A percentile compares a stretch with the other conserved stretches of the same genome.
These are phyloP conservation scores for Mesembrinibis cayennensis DNA, from an alignment of 2,113 vertebrate species.

Conservation along the genomic window DNA sequence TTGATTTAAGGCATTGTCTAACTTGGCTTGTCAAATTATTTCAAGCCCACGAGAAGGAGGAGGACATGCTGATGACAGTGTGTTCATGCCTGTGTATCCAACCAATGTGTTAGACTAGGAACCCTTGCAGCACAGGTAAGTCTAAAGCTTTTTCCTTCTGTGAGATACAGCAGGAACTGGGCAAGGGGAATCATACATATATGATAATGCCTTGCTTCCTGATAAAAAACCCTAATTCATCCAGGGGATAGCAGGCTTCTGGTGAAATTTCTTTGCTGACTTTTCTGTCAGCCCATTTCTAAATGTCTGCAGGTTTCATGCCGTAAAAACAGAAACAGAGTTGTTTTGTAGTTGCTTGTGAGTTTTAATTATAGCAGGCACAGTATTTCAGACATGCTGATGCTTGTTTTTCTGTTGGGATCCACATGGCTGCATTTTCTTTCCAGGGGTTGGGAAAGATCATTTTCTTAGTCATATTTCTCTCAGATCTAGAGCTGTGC, in stretches of 20 bases:
- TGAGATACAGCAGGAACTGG: slow-evolving; percentile 15
- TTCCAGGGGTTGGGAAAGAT: slow-evolving; percentile 27
- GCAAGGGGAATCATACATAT: slow-evolving; percentile 51
- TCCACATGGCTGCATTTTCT: slow-evolving; percentile 17
- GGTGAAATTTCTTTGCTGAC: slow-evolving; percentile 29
- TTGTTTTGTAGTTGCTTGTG: slow-evolving; percentile 15
- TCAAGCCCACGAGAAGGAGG: neutral
- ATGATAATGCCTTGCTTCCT: neutral
- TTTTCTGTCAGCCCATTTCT: slow-evolving; percentile 27
- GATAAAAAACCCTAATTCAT: slow-evolving; percentile 32
- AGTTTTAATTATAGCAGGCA: slow-evolving; percentile 19
- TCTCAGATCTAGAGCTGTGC: slow-evolving; percentile 26
- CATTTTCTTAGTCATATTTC: slow-evolving; percentile 44
- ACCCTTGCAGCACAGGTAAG: neutral
- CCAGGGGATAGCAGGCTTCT: slow-evolving; percentile 25
- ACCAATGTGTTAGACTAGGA: neutral
- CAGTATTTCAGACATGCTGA: slow-evolving; percentile 5
- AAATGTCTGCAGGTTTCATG: neutral
- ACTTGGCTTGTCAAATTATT: neutral
- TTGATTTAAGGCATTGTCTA: neutral
- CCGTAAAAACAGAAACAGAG: neutral
- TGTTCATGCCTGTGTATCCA: neutral
- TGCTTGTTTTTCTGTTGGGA: slow-evolving; percentile 43
- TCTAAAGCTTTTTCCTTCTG: slow-evolving; percentile 2
- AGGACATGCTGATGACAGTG: neutral